phyloP scores from a whole-genome alignment of 2,888 invertebrate genomes.

The Pseudococcus viburni region DNA sequence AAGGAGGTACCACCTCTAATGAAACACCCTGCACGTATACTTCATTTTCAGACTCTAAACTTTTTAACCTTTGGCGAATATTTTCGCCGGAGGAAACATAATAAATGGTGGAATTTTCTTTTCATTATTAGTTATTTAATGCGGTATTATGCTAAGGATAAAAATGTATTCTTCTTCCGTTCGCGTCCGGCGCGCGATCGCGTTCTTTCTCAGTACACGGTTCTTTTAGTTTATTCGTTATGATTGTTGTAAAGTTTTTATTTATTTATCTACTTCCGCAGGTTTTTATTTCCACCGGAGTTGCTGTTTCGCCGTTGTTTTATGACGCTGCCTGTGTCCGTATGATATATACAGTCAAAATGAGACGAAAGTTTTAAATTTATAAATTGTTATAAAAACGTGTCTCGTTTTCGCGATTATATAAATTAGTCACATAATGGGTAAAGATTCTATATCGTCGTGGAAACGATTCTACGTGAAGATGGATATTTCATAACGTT shows the following conservation, averaged over 20 bases:
- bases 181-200: background rate
- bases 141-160: background rate
- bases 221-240: background rate
- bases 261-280: background rate
- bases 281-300: conserved; percentile 8
- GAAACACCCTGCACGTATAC: too few relatives aligned
- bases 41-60: too few relatives aligned
- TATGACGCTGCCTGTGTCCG: background rate
- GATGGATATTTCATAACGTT: too few relatives aligned
- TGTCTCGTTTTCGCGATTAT: too few relatives aligned
- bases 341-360: background rate
- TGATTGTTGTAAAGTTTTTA: background rate
- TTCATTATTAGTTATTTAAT: background rate
- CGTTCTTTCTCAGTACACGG: too few relatives aligned
- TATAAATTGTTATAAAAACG: background rate
- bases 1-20: too few relatives aligned
- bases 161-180: background rate
- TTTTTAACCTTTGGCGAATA: too few relatives aligned
- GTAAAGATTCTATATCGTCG: too few relatives aligned
- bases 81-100: background rate
- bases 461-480: too few relatives aligned
- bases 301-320: background rate
- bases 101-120: background rate
- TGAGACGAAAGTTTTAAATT: background rate
- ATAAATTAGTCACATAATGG: too few relatives aligned